phyloP scores from a whole-genome alignment of 2,888 invertebrate species.

The Scrobipalpa atriplicella region DNA sequence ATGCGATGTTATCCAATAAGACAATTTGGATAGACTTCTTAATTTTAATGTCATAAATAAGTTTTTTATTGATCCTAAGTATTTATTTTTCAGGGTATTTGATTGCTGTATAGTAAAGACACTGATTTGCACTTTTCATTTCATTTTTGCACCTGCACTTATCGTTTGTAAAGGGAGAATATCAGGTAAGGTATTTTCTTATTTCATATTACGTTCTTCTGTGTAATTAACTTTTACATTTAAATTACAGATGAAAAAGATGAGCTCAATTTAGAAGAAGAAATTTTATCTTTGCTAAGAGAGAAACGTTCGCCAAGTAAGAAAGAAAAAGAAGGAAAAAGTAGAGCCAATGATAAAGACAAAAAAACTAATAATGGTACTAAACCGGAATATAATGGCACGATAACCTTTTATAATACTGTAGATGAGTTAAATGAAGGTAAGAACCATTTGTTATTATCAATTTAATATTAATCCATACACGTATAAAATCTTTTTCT shows the following conservation, averaged over 20 bases:
- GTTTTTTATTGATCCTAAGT: background rate
- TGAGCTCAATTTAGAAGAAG: background rate
- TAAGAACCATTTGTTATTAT: conserved; percentile 39
- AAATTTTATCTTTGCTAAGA: conserved; percentile 7
- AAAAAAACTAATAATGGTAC: background rate
- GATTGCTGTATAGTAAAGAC: conserved; percentile 54
- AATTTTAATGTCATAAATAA: background rate
- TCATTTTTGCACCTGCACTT: conserved; percentile 11
- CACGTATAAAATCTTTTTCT: too few relatives aligned
- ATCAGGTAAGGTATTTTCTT: background rate
- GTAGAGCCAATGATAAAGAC: background rate
- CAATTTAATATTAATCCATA: too few relatives aligned
- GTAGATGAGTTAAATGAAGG: conserved; percentile 70
- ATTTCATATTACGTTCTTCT: background rate
- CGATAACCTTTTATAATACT: conserved; percentile 49
- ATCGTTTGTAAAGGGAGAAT: background rate
- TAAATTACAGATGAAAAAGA: background rate
- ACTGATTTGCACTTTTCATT: conserved; percentile 56
- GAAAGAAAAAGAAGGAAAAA: background rate
- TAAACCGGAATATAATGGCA: background rate
- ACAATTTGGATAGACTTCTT: background rate
- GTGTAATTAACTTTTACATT: background rate
- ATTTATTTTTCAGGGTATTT: conserved; percentile 67
- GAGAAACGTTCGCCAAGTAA: conserved; percentile 3
- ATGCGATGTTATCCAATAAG: too few relatives aligned